Evolutionary conservation across 2,888 invertebrate genomes (phyloP), one percentile per base, ranked within the genome.

Genomic region (Tuberolachnus salignus): DNA sequence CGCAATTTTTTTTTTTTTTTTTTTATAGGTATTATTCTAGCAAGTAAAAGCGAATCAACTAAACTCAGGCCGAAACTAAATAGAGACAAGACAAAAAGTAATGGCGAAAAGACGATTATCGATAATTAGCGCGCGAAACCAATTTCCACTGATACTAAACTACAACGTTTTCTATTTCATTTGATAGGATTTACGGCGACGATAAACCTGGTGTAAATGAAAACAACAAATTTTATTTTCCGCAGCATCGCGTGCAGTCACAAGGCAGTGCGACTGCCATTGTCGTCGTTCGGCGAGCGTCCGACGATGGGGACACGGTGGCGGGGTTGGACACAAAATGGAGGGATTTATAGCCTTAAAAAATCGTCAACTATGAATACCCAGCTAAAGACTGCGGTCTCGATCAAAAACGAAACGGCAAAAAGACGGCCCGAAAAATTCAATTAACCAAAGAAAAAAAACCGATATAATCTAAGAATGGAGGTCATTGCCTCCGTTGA

Each of bases 401-500:
- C 3, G 34, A 34, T 34, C 6, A 34, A 19, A 53, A n/a, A n/a
- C 8, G 6, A 49, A 42, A 55, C 19, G 16, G 11, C 55, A 3
- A 23, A 19, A 46, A 3, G 16, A 10, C 34, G 21, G 16, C n/a
- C 10, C 11, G 9, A 69, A 53, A 34, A 34, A 6, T 34, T 10
- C 34, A 16, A 51, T 67, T 26, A 11, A 13, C 51, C 34, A 34
- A 34, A 34, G 67, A 51, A n/a, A 51, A 26, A 51, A 66, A 67
- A 34, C 34, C 49, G 59, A 72, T 72, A 72, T 61, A 78, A 61
- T 69, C 59, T 21, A 19, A 57, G 67, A 81, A 81, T 81, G 81
- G 81, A 81, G 81, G 81, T 81, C 81, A 81, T 69, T 78, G 78
- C 78, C 78, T 78, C 67, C 59, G 78, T 69, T 57, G 55, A 67